A percentile compares a stretch with the other conserved stretches of the same genome.
Conservation (phyloP, 2,888 invertebrate genomes). For the Andricus curvator region DNA sequence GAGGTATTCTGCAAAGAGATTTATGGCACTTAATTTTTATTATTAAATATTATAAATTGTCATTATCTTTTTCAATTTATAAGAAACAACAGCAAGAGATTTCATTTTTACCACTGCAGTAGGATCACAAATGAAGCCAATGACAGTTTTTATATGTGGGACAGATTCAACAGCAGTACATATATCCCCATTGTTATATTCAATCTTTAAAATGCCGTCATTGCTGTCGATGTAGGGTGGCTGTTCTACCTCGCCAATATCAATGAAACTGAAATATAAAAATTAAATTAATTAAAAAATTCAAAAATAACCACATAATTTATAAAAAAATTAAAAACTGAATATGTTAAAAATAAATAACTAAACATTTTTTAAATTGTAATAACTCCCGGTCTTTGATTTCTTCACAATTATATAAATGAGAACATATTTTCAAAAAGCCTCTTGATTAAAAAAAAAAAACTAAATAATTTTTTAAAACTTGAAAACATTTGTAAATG, state of each 20-base stretch:
- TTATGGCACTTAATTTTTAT: background rate
- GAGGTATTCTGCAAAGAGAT: constrained; percentile 60
- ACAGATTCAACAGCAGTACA: constrained; percentile 49
- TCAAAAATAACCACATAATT: no score
- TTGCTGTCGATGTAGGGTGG: background rate
- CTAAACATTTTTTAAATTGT: no score
- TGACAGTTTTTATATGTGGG: constrained; percentile 60
- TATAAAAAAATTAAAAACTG: no score
- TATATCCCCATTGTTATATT: constrained; percentile 61
- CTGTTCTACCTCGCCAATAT: background rate
- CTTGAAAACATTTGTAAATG: no score
- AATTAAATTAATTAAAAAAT: background rate
- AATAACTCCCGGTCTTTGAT: no score
- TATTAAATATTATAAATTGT: no score
- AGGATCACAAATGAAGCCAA: constrained; percentile 68
- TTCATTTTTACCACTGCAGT: constrained; percentile 60
- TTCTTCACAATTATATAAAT: no score
- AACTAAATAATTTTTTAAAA: no score
- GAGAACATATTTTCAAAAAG: no score
- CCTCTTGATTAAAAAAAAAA: no score
- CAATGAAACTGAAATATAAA: background rate
- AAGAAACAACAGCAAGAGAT: background rate
- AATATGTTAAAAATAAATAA: no score
- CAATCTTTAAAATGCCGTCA: constrained; percentile 54
- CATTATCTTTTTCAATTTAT: background rate